phyloP scores from a whole-genome alignment of 2,113 vertebrate species.

The Zosterops borbonicus region DNA sequence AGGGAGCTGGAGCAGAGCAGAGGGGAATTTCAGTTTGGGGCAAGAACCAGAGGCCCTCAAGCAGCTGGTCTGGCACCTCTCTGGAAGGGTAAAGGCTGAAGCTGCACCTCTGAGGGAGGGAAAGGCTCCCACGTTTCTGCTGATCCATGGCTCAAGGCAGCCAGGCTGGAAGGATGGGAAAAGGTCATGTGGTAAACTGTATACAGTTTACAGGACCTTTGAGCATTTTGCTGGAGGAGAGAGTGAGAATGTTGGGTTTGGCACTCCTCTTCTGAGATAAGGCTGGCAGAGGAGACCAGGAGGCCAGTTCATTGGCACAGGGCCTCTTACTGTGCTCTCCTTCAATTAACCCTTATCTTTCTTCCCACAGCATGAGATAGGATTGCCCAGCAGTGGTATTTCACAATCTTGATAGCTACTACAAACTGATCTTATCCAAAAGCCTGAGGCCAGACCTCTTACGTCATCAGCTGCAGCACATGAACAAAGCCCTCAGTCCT shows the following conservation, averaged over 20 bases:
- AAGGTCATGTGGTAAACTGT: neutral
- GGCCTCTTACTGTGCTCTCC: neutral
- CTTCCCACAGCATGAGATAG: neutral
- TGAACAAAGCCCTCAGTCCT: neutral
- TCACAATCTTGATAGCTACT: neutral
- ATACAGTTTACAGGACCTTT: no score
- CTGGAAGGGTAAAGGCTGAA: neutral
- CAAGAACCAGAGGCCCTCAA: neutral
- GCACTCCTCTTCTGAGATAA: neutral
- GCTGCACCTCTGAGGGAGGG: neutral
- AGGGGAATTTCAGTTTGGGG: neutral
- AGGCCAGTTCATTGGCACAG: neutral
- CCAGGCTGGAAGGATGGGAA: neutral
- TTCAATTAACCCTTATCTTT: neutral
- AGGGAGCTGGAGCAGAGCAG: neutral
- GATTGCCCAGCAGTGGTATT: neutral
- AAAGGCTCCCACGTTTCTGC: fast-evolving
- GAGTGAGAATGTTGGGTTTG: neutral
- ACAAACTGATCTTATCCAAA: neutral
- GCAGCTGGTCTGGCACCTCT: neutral
- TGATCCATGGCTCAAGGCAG: neutral
- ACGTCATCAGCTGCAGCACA: neutral
- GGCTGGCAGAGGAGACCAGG: neutral
- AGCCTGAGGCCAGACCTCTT: neutral
- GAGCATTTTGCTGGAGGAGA: neutral